Percentiles rank a stretch among this genome's conserved stretches.
Evolutionary conservation across 2,113 vertebrate genomes (phyloP).

Genomic region (Gopherus flavomarginatus): DNA sequence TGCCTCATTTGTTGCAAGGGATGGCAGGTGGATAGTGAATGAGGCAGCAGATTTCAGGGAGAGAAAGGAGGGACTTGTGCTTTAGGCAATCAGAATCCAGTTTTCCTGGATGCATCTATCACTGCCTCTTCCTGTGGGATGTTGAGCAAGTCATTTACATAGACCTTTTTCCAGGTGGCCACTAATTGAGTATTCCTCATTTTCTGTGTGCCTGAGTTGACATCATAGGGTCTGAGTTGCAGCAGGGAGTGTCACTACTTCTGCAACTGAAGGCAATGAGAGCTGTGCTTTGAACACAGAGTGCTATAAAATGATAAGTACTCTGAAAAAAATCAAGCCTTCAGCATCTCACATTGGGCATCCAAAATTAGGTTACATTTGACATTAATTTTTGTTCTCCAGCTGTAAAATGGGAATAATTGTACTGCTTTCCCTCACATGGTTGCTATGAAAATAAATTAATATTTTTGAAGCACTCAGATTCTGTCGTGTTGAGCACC

Average conservation of each 20-base stretch:
- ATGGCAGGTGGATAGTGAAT: not conserved
- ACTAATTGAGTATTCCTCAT: not conserved
- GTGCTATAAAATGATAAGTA: not conserved
- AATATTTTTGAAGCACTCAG: not conserved
- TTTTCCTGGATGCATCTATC: too few species aligned
- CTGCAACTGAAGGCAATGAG: not conserved
- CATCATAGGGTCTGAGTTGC: not conserved
- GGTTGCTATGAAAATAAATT: not conserved
- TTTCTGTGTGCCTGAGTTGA: not conserved
- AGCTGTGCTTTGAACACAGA: not conserved
- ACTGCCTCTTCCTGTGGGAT: too few species aligned
- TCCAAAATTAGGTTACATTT: not conserved
- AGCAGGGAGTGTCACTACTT: not conserved
- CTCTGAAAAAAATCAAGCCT: not conserved
- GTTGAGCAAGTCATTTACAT: too few species aligned
- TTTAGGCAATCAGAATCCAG: too few species aligned
- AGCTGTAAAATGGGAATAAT: not conserved
- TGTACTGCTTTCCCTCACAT: not conserved
- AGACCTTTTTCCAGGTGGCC: too few species aligned
- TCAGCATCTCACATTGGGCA: not conserved
- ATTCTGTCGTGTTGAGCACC: not conserved
- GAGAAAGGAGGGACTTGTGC: too few species aligned
- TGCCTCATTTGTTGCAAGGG: not conserved
- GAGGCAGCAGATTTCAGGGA: not conserved
- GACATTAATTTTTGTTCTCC: not conserved